Percentiles rank a stretch among this genome's conserved stretches.
phyloP scores from a whole-genome alignment of 64 coral and sea anemone species.

The Porites australiensis region DNA sequence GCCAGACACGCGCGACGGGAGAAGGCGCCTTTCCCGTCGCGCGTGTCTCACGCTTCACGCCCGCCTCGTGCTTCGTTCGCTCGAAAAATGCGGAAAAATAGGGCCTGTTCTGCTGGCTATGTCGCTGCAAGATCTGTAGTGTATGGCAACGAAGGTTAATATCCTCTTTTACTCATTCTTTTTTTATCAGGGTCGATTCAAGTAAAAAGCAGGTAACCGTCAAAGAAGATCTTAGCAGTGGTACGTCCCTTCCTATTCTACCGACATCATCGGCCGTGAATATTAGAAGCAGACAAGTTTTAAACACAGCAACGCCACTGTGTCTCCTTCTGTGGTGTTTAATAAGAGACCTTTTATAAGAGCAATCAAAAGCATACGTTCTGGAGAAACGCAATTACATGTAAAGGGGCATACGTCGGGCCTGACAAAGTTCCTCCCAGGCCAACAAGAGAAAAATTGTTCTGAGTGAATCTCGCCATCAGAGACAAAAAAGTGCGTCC shows the following conservation, averaged over 20 bases:
- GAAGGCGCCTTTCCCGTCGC: too few relatives aligned
- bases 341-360: constrained; percentile 4
- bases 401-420: neutral
- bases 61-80: too few relatives aligned
- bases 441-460: neutral
- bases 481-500: neutral
- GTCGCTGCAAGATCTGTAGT: too few relatives aligned
- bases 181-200: constrained; percentile 4
- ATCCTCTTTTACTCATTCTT: neutral
- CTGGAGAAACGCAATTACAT: neutral
- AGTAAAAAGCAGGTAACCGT: neutral
- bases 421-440: neutral
- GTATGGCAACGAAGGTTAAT: too few relatives aligned
- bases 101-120: too few relatives aligned
- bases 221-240: neutral
- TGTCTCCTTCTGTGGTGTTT: neutral
- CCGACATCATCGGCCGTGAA: neutral
- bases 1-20: too few relatives aligned
- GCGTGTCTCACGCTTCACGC: too few relatives aligned
- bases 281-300: neutral
- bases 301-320: neutral
- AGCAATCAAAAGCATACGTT: neutral
- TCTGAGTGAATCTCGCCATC: neutral
- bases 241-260: neutral
- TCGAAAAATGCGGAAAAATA: too few relatives aligned